Percentiles rank a stretch among this genome's conserved stretches.
Evolutionary conservation across 2,888 invertebrate genomes (phyloP).

Genomic region (Himalopsyche kuldschensis): DNA sequence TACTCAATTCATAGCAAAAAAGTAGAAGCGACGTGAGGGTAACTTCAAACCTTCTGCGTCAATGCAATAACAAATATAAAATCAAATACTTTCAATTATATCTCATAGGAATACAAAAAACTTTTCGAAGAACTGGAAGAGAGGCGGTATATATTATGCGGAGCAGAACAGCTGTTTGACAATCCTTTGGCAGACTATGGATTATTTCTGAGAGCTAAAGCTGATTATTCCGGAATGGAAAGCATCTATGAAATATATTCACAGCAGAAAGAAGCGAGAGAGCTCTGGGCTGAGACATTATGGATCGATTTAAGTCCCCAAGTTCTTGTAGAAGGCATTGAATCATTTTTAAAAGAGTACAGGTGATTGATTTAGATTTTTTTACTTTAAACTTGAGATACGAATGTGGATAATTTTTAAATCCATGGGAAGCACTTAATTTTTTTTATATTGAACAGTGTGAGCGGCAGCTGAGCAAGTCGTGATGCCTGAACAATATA

Average conservation of each 20-base stretch:
- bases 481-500: no score
- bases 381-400: no score
- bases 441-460: no score
- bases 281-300: slow-evolving; percentile 81
- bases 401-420: no score
- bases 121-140: slow-evolving; percentile 69
- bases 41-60: no score
- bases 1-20: neutral
- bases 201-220: slow-evolving; percentile 66
- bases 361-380: slow-evolving; percentile 45
- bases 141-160: slow-evolving; percentile 59
- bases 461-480: no score
- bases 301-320: slow-evolving; percentile 88
- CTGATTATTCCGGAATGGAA: slow-evolving; percentile 69
- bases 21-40: no score
- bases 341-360: slow-evolving; percentile 78
- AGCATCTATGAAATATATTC: slow-evolving; percentile 76
- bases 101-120: slow-evolving; percentile 61
- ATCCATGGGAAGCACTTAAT: no score
- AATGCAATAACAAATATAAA: neutral
- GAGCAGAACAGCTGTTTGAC: slow-evolving; percentile 84
- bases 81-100: neutral
- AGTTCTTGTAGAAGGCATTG: slow-evolving; percentile 82
- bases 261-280: slow-evolving; percentile 74
- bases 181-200: slow-evolving; percentile 83